phyloP scores from a whole-genome alignment of 2,888 invertebrate species.

The Microdon myrmicae region DNA sequence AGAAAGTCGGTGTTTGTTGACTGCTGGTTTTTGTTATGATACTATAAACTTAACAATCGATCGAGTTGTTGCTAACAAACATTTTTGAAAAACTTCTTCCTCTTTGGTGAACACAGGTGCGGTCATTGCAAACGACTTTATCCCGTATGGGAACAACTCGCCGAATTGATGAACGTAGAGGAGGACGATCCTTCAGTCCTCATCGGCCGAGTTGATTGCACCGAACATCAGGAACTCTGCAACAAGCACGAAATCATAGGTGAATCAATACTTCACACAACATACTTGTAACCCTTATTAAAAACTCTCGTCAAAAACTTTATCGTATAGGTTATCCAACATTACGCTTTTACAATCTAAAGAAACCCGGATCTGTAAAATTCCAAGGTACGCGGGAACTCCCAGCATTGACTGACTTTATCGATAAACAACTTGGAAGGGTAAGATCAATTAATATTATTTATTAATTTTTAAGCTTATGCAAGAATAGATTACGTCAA shows the following conservation, averaged over 20 bases:
- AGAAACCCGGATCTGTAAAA: constrained; percentile 75
- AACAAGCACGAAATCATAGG: constrained; percentile 77
- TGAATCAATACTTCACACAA: constrained; percentile 2
- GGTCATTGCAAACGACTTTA: constrained; percentile 86
- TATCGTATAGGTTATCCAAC: constrained; percentile 78
- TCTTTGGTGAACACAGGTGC: constrained; percentile 72
- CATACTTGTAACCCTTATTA: not conserved
- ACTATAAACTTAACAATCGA: no score
- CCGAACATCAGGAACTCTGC: constrained; percentile 79
- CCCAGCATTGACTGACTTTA: constrained; percentile 79
- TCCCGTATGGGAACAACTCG: constrained; percentile 86
- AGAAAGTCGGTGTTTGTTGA: no score
- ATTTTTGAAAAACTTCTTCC: constrained; percentile 6
- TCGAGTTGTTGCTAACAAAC: no score
- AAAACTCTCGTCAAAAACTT: not conserved
- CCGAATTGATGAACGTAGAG: constrained; percentile 74
- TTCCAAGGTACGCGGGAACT: constrained; percentile 83
- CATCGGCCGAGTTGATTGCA: constrained; percentile 88
- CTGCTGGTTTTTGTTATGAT: no score
- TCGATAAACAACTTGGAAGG: constrained; percentile 76
- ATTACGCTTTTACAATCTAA: constrained; percentile 81
- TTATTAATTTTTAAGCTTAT: no score
- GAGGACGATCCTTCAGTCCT: constrained; percentile 73
- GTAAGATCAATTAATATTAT: constrained; percentile 51
- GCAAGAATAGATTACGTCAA: no score